Conservation (phyloP, 1,140 invertebrate species). For the Cardiocondyla obscurior region DNA sequence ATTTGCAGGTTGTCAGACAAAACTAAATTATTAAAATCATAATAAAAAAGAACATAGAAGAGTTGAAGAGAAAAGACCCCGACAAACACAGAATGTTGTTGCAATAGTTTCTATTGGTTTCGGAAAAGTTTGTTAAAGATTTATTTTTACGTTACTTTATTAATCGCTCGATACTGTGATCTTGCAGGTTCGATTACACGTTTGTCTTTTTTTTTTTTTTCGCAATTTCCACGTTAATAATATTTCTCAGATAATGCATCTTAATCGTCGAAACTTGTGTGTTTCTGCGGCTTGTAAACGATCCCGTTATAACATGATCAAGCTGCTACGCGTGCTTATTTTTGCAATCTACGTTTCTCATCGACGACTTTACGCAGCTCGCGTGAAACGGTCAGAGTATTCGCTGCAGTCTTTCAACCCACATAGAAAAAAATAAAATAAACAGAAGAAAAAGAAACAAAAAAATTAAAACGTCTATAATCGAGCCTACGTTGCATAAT, state of each 20-base stretch:
- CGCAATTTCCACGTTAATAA: background rate
- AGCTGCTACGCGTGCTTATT: background rate
- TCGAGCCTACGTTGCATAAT: background rate
- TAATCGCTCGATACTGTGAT: no score
- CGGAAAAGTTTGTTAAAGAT: background rate
- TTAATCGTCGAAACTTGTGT: background rate
- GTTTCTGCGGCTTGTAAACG: background rate
- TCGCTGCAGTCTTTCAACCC: background rate
- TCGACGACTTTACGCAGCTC: background rate
- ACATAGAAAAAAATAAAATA: background rate
- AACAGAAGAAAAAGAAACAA: no score
- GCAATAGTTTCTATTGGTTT: no score
- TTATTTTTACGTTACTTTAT: background rate
- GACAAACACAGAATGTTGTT: no score
- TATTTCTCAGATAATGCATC: background rate
- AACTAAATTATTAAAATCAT: background rate
- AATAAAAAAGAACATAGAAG: background rate
- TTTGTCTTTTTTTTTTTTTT: background rate
- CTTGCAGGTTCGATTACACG: background rate
- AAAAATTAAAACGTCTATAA: background rate
- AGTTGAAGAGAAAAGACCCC: background rate
- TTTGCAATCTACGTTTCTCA: slow-evolving; percentile 4
- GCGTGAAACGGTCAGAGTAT: background rate
- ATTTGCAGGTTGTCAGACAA: background rate
- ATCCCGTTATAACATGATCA: slow-evolving; percentile 24